Evolutionary conservation across 2,797 vertebrate genomes (phyloP).

Genomic region (Oreonectes daqikongensis): DNA sequence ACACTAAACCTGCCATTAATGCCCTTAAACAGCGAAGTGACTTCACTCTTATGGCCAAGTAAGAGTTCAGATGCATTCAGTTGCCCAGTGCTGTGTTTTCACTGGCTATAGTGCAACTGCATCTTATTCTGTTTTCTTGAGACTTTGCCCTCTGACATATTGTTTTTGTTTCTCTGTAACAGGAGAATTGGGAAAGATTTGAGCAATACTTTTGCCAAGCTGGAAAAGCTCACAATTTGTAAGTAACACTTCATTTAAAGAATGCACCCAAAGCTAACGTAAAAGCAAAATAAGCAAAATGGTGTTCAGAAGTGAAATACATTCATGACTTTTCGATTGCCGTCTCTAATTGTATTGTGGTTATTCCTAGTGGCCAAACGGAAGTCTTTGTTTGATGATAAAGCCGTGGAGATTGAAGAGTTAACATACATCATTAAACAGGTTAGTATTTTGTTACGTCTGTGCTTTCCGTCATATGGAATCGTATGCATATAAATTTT

Average conservation of each 20-base stretch:
- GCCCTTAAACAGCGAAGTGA: slow-evolving; percentile 90
- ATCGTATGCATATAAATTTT: not conserved
- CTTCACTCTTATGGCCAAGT: slow-evolving; percentile 95
- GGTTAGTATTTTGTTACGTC: slow-evolving; percentile 67
- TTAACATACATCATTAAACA: slow-evolving; percentile 95
- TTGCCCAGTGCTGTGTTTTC: slow-evolving; percentile 4
- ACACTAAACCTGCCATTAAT: slow-evolving; percentile 77
- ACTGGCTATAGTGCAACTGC: not conserved
- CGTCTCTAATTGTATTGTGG: too few species aligned
- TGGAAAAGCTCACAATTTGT: slow-evolving; percentile 95
- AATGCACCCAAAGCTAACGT: not conserved
- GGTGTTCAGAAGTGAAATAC: too few species aligned
- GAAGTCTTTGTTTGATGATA: slow-evolving; percentile 95
- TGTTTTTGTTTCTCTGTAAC: slow-evolving; percentile 42
- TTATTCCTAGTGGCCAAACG: slow-evolving; percentile 86
- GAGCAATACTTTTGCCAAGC: slow-evolving; percentile 94
- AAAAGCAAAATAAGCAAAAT: not conserved
- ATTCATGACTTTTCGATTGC: not conserved
- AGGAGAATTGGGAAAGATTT: slow-evolving; percentile 95
- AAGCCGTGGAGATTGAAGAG: slow-evolving; percentile 91
- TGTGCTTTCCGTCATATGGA: not conserved
- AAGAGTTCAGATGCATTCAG: slow-evolving; percentile 66
- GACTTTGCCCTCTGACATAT: slow-evolving; percentile 10
- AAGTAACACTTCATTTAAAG: slow-evolving; percentile 66
- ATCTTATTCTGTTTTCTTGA: not conserved